Conservation (phyloP, 2,113 vertebrate genomes). For the Rhabdomys dilectus region DNA sequence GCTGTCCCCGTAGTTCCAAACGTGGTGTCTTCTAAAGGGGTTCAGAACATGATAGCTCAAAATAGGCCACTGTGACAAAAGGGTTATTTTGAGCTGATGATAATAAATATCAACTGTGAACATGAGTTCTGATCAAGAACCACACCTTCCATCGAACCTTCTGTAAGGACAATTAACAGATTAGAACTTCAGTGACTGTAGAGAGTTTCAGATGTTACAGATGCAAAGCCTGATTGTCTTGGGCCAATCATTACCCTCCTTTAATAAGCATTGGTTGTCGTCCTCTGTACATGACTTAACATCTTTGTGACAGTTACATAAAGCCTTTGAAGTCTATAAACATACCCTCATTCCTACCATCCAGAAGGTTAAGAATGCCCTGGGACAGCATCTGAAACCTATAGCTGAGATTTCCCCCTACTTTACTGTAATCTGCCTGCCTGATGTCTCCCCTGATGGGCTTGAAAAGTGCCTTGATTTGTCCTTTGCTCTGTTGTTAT, state of each 20-base stretch:
- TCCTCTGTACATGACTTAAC: neutral
- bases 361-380: no score
- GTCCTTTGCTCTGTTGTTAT: neutral
- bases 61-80: neutral
- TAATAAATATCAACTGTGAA: neutral
- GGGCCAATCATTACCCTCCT: no score
- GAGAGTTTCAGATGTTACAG: neutral
- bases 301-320: neutral
- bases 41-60: neutral
- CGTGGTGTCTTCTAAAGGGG: neutral
- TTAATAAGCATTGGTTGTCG: neutral
- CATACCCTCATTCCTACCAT: neutral
- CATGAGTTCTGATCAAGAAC: neutral
- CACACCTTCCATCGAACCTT: neutral
- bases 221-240: neutral
- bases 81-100: neutral
- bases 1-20: neutral
- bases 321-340: neutral
- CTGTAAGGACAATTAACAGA: neutral
- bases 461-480: neutral
- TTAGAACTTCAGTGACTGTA: neutral
- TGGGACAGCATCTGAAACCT: neutral
- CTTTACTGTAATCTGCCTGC: neutral
- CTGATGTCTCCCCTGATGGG: neutral
- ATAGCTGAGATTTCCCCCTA: neutral